Evolutionary conservation across 2,888 invertebrate species (phyloP), one percentile per base, ranked within the genome.

Genomic region (Steinernema hermaphroditum): DNA sequence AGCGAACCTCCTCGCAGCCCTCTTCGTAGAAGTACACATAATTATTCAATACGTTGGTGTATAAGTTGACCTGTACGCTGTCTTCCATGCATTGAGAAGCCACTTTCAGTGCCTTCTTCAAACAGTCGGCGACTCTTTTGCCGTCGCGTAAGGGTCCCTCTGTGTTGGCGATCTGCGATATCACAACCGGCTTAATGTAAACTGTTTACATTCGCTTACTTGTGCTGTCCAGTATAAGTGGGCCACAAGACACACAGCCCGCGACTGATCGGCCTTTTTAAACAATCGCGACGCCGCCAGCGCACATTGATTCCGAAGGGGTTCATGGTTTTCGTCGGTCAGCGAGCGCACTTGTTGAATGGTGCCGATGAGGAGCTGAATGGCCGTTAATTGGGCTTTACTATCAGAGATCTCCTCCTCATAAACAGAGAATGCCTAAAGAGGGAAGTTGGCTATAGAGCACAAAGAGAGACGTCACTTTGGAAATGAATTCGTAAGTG

Each of bases 331-430:
- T 87, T 99, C 98, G 77, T 94, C 94, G 80, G 77, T 76, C 19
- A 84, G 46, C 22, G 78, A 57, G 14, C 72, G 27, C 8, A 80
- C 44, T 34, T 94, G 93, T 87, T 97, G 95, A 79, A 97, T 92
- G 0, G 96, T 95, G 50, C 94, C 95, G 74, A 96, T 94, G 72
- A 98, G 94, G 41, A 97, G 90, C 0, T 94, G 94, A 72, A 98
- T 94, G 49, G 96, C 96, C 0, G 96, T 94, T 75, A 97, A 88
- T 87, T 98, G 97, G 0, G 96, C 94, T 87, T 95, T 95, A 73
- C 94, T 94, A 88, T 97, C 97, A 0, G 94, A 94, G 84, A 98
- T 94, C 89, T 97, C 97, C 87, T 98, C 98, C 88, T 98, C 97
- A 87, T 97, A 98, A 72, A 98, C 88, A 0, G 96, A 94, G 88